Base-by-base conservation (phyloP, 2,888 invertebrate species). In the Ectemnius lituratus region DNA sequence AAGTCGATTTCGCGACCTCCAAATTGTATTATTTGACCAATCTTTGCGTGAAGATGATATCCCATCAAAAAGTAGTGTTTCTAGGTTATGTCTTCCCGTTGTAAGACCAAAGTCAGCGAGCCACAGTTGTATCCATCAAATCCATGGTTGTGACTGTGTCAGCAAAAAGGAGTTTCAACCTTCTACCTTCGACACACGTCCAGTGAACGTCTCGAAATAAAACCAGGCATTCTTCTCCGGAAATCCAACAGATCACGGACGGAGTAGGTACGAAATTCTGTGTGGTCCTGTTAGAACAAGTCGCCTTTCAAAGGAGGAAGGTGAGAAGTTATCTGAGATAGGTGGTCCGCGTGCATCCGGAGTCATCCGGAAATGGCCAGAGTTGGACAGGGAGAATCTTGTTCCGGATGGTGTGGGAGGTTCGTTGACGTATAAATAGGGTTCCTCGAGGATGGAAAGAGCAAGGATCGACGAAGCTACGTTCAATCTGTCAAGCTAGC, bases 401-500 rank as follows among this genome's bases (percentile, higher is more conserved):
- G 69, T 58, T 37, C 62, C 45, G 71, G 27, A 68, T 20, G 67
- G 72, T 66, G 73, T 65, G 65, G 57, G 62, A 61, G 56, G 46
- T 56, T 58, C 60, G 64, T 45, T 37, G 68, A 45, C 37, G 75
- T 67, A 79, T 81, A 75, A 84, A 80, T 78, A 76, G 78, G 79
- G 76, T 75, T 75, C 67, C 68, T 66, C 75, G 68, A 71, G 73
- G 37, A 37, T 71, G 73, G 66, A 70, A 74, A 80, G 52, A 16
- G 23, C 78, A 58, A 65, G 70, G 78, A 82, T 85, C 82, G 85
- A 84, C 82, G 84, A 73, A 76, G 73, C 74, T 64, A 60, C 69
- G 75, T 84, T 66, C 83, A 84, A 85, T 84, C 82, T 73, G 80
- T 84, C 76, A 75, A 67, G 57, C 69, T 68, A 66, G 59, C 69